Base-by-base conservation (phyloP, 1,140 invertebrate species). In the Drosophila asahinai region DNA sequence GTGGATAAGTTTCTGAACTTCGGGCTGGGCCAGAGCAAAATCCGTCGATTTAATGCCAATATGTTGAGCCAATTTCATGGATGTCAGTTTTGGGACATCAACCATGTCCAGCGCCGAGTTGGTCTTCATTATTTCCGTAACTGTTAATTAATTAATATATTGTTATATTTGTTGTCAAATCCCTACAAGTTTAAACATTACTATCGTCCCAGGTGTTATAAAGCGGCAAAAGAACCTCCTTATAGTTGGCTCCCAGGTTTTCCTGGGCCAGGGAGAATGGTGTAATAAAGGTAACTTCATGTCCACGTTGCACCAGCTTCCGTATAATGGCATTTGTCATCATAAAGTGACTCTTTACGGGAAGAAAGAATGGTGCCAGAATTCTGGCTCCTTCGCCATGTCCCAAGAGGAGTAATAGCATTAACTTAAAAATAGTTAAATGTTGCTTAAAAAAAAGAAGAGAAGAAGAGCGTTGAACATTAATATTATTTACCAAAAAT, bases 1-100 rank as follows among this genome's bases (percentile, higher is more conserved):
- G 38, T 92, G 77, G 25, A 94, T 90, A 0, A 94, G 67, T 2
- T 91, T 54, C 72, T 93, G 81, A 0, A 94, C 75, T 63, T 91
- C 77, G 0, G 89, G 79, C n/a, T 92, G 86, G 11, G 91, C 81
- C 8, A 94, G 75, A 2, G 87, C 90, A 52, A 86, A 82, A 47
- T 92, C 83, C 0, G 91, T 92, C 1, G 64, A 81, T 11, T 61
- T 51, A 2, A 83, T 9, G 0, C 92, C 92, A 55, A 91, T 72
- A 0, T 40, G 4, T 15, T 70, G 33, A 2, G 15, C 66, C 42
- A 80, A 36, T 9, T 38, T 47, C 8, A 83, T 58, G 15, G 68
- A 64, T 0, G 67, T 78, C 0, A 60, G 3, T 1, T 43, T 60
- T 0, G 70, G 7, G 1, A 86, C 9, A 49, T 78, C 74, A 12